phyloP scores from a whole-genome alignment of 2,797 vertebrate genomes.

The Linurgus olivaceus region DNA sequence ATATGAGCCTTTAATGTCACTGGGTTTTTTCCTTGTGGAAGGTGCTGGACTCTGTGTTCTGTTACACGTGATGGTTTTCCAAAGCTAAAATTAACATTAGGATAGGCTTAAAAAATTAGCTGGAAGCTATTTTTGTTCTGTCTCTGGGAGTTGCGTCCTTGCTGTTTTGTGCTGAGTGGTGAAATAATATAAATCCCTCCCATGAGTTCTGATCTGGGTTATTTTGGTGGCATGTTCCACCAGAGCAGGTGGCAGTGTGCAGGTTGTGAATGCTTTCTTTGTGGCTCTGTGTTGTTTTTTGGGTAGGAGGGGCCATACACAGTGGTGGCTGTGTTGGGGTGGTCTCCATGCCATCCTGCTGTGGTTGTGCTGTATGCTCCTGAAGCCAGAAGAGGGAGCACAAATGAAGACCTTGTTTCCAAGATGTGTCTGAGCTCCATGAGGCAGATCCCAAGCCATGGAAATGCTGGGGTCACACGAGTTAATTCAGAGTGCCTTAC shows the following conservation, averaged over 20 bases:
- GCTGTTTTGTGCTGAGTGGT: background rate
- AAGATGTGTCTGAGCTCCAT: background rate
- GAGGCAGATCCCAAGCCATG: background rate
- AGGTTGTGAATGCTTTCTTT: background rate
- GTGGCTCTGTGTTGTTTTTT: background rate
- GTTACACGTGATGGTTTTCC: background rate
- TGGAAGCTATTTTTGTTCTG: background rate
- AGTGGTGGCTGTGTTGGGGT: rapidly evolving
- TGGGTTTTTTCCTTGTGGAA: background rate
- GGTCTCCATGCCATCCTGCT: rapidly evolving
- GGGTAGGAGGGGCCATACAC: rapidly evolving
- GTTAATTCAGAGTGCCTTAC: background rate
- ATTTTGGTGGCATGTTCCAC: background rate
- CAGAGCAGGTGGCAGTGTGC: background rate
- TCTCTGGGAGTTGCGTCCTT: background rate
- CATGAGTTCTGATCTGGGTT: background rate
- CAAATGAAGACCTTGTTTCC: background rate
- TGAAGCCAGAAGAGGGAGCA: constrained; percentile 42
- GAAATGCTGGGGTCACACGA: background rate
- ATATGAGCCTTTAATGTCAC: background rate
- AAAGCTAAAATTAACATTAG: constrained; percentile 41
- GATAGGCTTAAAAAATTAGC: constrained; percentile 35
- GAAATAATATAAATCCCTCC: constrained; percentile 1
- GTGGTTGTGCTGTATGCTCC: background rate
- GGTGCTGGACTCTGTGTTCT: background rate